phyloP scores from a whole-genome alignment of 2,888 invertebrate species.

The Anaspis maculata region DNA sequence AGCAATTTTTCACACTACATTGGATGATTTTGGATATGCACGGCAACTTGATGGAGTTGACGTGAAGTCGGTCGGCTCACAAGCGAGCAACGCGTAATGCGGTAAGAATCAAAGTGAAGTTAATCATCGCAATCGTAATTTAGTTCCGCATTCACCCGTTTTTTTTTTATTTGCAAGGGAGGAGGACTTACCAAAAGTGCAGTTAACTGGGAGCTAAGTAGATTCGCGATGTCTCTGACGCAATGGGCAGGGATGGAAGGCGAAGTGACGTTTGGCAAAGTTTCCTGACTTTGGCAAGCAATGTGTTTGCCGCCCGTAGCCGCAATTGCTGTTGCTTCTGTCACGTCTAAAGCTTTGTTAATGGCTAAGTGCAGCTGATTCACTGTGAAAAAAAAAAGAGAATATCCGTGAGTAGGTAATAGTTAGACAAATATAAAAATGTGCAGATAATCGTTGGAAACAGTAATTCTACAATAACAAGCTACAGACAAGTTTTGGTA shows the following conservation, averaged over 20 bases:
- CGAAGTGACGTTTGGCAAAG: constrained; percentile 35
- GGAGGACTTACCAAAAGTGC: constrained; percentile 60
- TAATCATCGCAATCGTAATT: no score
- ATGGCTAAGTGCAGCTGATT: constrained; percentile 49
- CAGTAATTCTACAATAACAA: no score
- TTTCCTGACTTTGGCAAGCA: constrained; percentile 38
- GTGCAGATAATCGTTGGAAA: no score
- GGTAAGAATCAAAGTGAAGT: no score
- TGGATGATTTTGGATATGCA: no score
- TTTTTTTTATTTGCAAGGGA: constrained; percentile 6
- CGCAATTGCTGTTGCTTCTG: constrained; percentile 49
- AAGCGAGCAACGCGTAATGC: no score
- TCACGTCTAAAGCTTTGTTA: constrained; percentile 49
- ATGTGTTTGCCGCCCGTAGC: constrained; percentile 41
- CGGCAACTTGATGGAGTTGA: no score
- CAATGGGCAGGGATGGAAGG: constrained; percentile 54
- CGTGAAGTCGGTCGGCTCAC: no score
- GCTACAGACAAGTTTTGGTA: no score
- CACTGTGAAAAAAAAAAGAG: constrained; percentile 34
- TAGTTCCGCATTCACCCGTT: constrained; percentile 2
- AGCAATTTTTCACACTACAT: no score
- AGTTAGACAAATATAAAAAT: no score
- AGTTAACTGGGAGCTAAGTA: constrained; percentile 58
- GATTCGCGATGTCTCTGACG: constrained; percentile 54
- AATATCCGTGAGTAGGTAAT: no score